These are phyloP conservation scores for Cliona cf. orientalis DNA, from an alignment of 37 sponge, comb jelly and placozoan genomes.

Conservation along the genomic window DNA sequence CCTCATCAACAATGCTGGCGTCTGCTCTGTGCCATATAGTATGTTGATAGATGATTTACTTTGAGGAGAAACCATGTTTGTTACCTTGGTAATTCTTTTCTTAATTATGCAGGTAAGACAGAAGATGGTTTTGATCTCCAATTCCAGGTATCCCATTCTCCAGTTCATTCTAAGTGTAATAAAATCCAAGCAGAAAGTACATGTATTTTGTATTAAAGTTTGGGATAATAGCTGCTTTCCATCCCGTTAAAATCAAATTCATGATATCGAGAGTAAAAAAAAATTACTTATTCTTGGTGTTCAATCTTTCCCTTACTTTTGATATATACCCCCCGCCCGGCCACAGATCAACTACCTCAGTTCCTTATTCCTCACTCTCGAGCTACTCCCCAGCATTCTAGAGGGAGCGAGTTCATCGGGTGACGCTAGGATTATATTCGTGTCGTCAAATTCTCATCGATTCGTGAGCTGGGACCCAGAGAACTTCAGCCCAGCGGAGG, in stretches of 20 bases:
- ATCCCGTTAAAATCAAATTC: too few species aligned
- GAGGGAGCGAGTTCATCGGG: conserved; percentile 19
- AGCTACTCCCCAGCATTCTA: conserved; percentile 54
- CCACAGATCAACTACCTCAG: conserved; percentile 71
- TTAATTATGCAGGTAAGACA: conserved; percentile 2
- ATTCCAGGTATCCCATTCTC: too few species aligned
- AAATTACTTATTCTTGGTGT: neutral
- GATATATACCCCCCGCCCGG: neutral
- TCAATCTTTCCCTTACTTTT: neutral
- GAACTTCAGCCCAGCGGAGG: conserved; percentile 47
- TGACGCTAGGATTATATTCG: conserved; percentile 64
- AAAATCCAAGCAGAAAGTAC: too few species aligned
- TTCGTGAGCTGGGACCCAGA: conserved; percentile 12
- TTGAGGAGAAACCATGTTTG: too few species aligned
- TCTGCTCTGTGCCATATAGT: conserved; percentile 47
- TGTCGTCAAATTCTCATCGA: conserved; percentile 52
- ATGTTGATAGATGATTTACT: neutral
- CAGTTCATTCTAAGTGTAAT: too few species aligned
- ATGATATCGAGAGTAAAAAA: too few species aligned
- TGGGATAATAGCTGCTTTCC: too few species aligned
- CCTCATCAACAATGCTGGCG: conserved; percentile 85
- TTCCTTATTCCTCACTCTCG: conserved; percentile 63
- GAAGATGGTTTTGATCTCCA: conserved; percentile 20
- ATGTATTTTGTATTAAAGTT: too few species aligned
- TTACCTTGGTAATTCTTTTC: too few species aligned